Base-by-base conservation (phyloP, 2,888 invertebrate genomes). In the Steinernema hermaphroditum region DNA sequence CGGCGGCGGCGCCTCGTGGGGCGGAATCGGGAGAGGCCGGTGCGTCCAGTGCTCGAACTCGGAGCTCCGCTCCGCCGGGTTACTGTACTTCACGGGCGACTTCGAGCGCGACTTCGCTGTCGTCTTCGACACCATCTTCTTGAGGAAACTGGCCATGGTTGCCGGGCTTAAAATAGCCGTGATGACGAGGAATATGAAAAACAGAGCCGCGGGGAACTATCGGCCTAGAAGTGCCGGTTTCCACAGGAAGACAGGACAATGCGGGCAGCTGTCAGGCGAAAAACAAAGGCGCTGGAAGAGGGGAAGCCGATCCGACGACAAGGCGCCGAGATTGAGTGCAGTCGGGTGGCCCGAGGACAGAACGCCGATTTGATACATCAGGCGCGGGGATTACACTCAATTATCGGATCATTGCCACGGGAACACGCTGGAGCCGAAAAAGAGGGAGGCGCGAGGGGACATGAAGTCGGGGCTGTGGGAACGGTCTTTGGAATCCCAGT, bases 91-190 rank as follows among this genome's bases (percentile, higher is more conserved):
- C 37, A 72, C 70, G 12, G 78, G 78, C 12, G 78, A 79, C 62
- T 78, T 78, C 12, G 78, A 79, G 9, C 78, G 70, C 54, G 76
- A 77, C 27, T 77, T 77, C n/a, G 77, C 41, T 29, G 69, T 44
- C 62, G 62, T 62, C 62, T 62, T 62, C 16, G 62, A 62, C 43
- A 77, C 74, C 62, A 77, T 68, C 22, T 77, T 78, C 27, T 71
- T 57, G 34, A 77, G 54, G 37, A 77, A 74, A 32, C 70, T 77
- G 41, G 77, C 70, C 77, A 77, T 77, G 29, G 62, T 22, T 4
- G 6, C 37, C 37, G 37, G n/a, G n/a, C n/a, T n/a, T n/a, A n/a
- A n/a, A n/a, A n/a, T n/a, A n/a, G n/a, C n/a, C n/a, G n/a, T n/a
- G 24, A 50, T 50, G 50, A 50, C 50, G 24, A 50, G 50, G 22